A percentile compares a stretch with the other conserved stretches of the same genome.
phyloP scores from a whole-genome alignment of 1,140 invertebrate species.

The Penaeus indicus region DNA sequence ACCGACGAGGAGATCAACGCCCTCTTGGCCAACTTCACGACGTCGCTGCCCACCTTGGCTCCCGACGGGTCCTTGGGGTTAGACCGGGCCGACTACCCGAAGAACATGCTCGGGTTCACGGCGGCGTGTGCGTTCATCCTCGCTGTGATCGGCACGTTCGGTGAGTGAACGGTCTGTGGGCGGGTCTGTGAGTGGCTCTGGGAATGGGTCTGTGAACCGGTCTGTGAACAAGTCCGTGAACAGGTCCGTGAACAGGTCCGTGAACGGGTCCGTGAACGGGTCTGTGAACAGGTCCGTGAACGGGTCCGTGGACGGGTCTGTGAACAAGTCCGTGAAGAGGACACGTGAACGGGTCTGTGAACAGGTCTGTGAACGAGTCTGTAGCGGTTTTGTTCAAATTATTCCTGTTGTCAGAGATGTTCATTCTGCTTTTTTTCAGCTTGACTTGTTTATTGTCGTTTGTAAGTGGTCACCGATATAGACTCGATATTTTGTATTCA shows the following conservation, averaged over 20 bases:
- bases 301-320: not conserved
- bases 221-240: too few species aligned
- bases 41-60: not conserved
- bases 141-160: conserved; percentile 57
- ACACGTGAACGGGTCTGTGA: too few species aligned
- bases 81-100: conserved; percentile 25
- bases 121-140: conserved; percentile 64
- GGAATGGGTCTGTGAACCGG: not conserved
- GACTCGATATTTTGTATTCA: too few species aligned
- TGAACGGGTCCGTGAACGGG: not conserved
- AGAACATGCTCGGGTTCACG: conserved; percentile 60
- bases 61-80: too few species aligned
- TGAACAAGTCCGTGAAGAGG: too few species aligned
- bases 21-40: not conserved
- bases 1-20: too few species aligned
- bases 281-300: not conserved
- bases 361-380: not conserved
- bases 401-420: too few species aligned
- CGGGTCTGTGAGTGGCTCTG: not conserved
- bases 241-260: too few species aligned
- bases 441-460: too few species aligned
- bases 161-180: conserved; percentile 23
- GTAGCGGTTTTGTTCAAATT: too few species aligned
- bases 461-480: too few species aligned
- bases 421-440: too few species aligned